Evolutionary conservation across 2,113 vertebrate genomes (phyloP).

Genomic region (Brienomyrus longianalis): DNA sequence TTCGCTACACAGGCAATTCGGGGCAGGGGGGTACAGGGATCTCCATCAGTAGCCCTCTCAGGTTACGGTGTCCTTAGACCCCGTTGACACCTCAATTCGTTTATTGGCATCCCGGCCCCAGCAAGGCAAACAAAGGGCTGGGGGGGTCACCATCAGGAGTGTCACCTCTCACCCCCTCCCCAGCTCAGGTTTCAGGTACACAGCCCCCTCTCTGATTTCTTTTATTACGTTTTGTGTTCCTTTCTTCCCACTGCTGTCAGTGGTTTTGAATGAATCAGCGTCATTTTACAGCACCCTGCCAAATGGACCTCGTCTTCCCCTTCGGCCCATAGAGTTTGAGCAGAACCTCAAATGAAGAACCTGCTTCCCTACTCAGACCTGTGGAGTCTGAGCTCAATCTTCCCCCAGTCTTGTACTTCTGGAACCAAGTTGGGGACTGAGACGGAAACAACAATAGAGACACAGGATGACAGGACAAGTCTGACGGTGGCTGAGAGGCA

Average conservation of each 20-base stretch:
- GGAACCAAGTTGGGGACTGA: neutral
- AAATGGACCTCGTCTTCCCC: neutral
- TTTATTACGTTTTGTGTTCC: neutral
- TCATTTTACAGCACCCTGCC: neutral
- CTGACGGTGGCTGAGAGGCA: neutral
- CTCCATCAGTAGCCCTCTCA: constrained; percentile 30
- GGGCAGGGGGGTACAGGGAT: constrained; percentile 4
- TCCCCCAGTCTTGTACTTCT: neutral
- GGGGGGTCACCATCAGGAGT: constrained; percentile 21
- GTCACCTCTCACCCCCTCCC: constrained; percentile 26
- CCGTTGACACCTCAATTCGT: constrained; percentile 14
- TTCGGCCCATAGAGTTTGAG: neutral
- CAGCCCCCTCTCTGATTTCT: neutral
- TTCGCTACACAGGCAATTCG: constrained; percentile 16
- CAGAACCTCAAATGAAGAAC: neutral
- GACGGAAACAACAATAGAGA: neutral
- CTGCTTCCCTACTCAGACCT: neutral
- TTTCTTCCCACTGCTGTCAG: neutral
- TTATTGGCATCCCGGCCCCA: constrained; percentile 16
- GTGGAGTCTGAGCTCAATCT: neutral
- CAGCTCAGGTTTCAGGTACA: constrained; percentile 12
- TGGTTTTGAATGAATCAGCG: neutral
- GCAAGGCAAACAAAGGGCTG: constrained; percentile 24
- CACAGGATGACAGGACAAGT: neutral
- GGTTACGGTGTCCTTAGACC: constrained; percentile 21